Evolutionary conservation across 2,888 invertebrate species (phyloP).

Genomic region (Papilio gigon): DNA sequence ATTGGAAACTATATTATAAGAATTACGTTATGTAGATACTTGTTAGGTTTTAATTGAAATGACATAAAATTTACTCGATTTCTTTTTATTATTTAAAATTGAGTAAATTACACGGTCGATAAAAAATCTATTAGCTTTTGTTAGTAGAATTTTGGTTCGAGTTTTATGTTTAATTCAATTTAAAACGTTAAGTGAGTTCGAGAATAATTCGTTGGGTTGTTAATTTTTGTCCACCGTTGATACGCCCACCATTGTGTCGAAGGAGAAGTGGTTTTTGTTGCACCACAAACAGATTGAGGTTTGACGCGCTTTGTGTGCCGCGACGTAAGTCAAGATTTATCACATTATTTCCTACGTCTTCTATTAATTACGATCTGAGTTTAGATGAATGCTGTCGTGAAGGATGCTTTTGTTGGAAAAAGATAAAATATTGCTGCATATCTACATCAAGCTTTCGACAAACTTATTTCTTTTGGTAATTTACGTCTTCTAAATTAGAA

Average conservation of each 20-base stretch:
- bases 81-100: too few species aligned
- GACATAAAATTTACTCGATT: too few species aligned
- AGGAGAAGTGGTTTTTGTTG: constrained; percentile 54
- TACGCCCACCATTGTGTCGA: constrained; percentile 53
- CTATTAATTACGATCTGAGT: constrained; percentile 48
- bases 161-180: not conserved
- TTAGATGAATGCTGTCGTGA: constrained; percentile 48
- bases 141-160: not conserved
- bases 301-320: constrained; percentile 44
- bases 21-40: too few species aligned
- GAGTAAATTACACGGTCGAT: too few species aligned
- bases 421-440: constrained; percentile 10
- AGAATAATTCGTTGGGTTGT: constrained; percentile 44
- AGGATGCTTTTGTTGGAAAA: constrained; percentile 3
- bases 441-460: constrained; percentile 10
- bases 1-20: too few species aligned
- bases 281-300: constrained; percentile 51
- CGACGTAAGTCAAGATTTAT: constrained; percentile 43
- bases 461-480: not conserved
- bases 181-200: constrained; percentile 32
- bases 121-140: too few species aligned
- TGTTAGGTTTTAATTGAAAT: too few species aligned
- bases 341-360: constrained; percentile 44
- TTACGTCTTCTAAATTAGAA: not conserved
- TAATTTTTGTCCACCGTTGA: constrained; percentile 50